Conservation (phyloP, 2,113 vertebrate genomes). For the Carollia perspicillata region DNA sequence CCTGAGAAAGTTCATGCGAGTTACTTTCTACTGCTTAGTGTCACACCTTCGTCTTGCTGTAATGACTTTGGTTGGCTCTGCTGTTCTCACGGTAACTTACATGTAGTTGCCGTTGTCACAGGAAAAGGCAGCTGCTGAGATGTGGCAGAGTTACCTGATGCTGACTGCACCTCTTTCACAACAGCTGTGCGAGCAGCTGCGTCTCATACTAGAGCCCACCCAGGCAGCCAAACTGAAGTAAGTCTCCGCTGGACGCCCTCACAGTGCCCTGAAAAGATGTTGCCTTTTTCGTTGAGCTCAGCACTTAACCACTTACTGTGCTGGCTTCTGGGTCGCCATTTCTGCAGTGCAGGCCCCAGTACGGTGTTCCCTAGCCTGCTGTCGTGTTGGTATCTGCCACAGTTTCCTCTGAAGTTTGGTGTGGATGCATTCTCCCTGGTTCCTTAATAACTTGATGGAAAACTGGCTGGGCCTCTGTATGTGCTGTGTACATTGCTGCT, state of each 20-base stretch:
- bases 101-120: conserved; percentile 70
- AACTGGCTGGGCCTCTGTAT: neutral
- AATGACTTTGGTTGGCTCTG: neutral
- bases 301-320: neutral
- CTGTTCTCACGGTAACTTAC: neutral
- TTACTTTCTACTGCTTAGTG: neutral
- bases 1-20: neutral
- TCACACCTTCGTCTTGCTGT: neutral
- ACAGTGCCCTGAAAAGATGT: neutral
- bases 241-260: conserved; percentile 35
- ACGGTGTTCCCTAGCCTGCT: neutral
- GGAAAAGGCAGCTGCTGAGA: conserved; percentile 89
- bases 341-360: neutral
- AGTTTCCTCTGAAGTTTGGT: neutral
- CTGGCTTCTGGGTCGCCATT: neutral
- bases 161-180: conserved; percentile 94
- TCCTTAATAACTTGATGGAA: neutral
- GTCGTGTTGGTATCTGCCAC: neutral
- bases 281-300: neutral
- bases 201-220: conserved; percentile 95
- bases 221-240: conserved; percentile 95
- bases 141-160: conserved; percentile 94
- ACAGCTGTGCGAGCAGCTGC: conserved; percentile 96
- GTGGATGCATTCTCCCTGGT: neutral
- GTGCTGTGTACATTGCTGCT: neutral